A percentile compares a stretch with the other conserved stretches of the same genome.
phyloP scores from a whole-genome alignment of 2,888 invertebrate species.

The Drosophila monieri region DNA sequence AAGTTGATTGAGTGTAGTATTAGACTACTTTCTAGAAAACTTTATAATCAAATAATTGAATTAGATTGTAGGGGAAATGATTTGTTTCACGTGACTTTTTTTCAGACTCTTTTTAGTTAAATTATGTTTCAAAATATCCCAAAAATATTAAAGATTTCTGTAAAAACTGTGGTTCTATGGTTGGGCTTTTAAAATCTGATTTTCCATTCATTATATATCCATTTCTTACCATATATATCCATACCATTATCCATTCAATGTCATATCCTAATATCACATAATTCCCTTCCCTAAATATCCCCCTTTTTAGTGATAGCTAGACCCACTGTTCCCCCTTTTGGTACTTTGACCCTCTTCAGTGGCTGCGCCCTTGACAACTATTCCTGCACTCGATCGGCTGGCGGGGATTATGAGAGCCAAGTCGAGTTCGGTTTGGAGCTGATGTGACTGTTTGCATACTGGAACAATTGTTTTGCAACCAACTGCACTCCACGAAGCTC shows the following conservation, averaged over 20 bases:
- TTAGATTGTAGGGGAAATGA: not conserved
- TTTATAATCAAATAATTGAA: not conserved
- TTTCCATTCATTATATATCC: too few species aligned
- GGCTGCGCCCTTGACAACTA: slow-evolving; percentile 36
- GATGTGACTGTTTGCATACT: slow-evolving; percentile 32
- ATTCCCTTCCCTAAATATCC: not conserved
- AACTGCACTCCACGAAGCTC: slow-evolving; percentile 17
- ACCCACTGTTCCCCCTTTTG: slow-evolving; percentile 19
- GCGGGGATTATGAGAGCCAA: slow-evolving; percentile 11
- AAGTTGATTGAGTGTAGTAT: not conserved
- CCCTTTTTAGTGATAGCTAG: not conserved
- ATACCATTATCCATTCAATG: too few species aligned
- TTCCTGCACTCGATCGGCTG: slow-evolving; percentile 13
- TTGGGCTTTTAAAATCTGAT: too few species aligned
- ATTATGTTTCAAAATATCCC: too few species aligned
- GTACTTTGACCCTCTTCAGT: slow-evolving; percentile 31
- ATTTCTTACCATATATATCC: too few species aligned
- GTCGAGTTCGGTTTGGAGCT: not conserved
- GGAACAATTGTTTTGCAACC: slow-evolving; percentile 18
- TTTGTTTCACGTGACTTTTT: not conserved
- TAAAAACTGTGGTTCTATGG: too few species aligned
- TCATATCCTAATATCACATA: too few species aligned
- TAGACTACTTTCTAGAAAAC: not conserved
- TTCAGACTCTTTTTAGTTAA: too few species aligned
- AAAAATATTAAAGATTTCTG: too few species aligned